Conservation (phyloP, 2,113 vertebrate species). For the Aldabrachelys gigantea region DNA sequence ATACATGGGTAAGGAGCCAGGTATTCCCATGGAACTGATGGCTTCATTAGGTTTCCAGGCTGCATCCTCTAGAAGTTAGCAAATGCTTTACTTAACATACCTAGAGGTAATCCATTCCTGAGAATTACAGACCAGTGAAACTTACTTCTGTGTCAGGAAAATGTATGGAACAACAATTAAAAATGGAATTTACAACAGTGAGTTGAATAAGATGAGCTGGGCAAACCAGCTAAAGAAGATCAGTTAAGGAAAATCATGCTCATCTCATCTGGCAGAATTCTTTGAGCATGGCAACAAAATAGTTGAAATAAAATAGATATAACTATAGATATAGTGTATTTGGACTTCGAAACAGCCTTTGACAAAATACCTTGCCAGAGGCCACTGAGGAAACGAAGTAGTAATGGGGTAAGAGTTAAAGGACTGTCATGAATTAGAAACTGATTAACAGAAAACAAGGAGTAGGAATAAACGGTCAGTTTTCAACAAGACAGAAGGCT, state of each 20-base stretch:
- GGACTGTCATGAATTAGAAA: neutral
- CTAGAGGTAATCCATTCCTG: neutral
- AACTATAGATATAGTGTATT: neutral
- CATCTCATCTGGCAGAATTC: neutral
- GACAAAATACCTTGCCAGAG: neutral
- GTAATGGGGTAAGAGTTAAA: neutral
- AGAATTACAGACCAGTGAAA: neutral
- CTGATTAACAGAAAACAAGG: fast-evolving
- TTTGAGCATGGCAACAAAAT: neutral
- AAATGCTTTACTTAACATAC: neutral
- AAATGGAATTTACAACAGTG: neutral
- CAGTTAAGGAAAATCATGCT: neutral
- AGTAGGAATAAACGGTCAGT: neutral
- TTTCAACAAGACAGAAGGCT: neutral
- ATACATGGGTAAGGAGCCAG: neutral
- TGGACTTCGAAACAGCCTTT: neutral
- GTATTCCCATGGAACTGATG: neutral
- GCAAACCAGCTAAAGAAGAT: conserved; percentile 28
- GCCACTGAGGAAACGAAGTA: neutral
- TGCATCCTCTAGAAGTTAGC: neutral
- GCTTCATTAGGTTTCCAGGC: neutral
- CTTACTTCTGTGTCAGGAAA: neutral
- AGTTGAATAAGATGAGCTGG: neutral
- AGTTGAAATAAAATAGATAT: neutral
- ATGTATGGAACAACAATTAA: neutral